These are phyloP conservation scores for Heliothis peltigera DNA, from an alignment of 2,888 invertebrate species.

Conservation along the genomic window DNA sequence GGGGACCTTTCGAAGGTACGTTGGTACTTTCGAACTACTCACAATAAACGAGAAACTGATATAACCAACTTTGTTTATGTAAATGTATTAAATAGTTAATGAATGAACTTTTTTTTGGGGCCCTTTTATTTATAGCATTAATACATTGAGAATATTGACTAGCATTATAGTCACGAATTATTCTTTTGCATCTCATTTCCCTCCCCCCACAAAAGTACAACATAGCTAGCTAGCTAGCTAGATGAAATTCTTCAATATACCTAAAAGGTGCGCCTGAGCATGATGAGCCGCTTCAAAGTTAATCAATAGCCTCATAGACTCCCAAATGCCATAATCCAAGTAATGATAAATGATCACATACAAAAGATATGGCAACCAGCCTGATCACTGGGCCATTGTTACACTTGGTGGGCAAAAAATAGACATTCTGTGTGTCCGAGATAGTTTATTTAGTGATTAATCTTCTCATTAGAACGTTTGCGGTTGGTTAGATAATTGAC, in stretches of 20 bases:
- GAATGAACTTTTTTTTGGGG: neutral
- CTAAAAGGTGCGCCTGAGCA: slow-evolving; percentile 8
- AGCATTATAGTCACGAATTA: no score
- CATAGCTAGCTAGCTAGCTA: no score
- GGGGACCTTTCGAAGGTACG: slow-evolving; percentile 57
- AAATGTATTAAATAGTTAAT: neutral
- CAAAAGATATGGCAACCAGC: slow-evolving; percentile 34
- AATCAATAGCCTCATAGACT: slow-evolving; percentile 27
- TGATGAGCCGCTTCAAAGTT: slow-evolving; percentile 21
- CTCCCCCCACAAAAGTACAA: no score
- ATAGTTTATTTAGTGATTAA: slow-evolving; percentile 49
- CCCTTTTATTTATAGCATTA: neutral
- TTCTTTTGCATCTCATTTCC: no score
- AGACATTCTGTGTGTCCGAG: slow-evolving; percentile 21
- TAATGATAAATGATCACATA: slow-evolving; percentile 51
- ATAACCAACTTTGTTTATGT: slow-evolving; percentile 17
- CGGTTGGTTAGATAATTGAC: slow-evolving; percentile 14
- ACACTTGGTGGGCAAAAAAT: slow-evolving; percentile 39
- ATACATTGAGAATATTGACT: neutral
- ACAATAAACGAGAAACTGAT: slow-evolving; percentile 30
- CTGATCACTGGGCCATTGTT: slow-evolving; percentile 48
- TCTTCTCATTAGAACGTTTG: slow-evolving; percentile 36
- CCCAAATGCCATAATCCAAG: slow-evolving; percentile 31
- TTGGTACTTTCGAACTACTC: slow-evolving; percentile 33
- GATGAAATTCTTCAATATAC: no score